Base-by-base conservation (phyloP, 2,113 vertebrate genomes). In the Craseonycteris thonglongyai region DNA sequence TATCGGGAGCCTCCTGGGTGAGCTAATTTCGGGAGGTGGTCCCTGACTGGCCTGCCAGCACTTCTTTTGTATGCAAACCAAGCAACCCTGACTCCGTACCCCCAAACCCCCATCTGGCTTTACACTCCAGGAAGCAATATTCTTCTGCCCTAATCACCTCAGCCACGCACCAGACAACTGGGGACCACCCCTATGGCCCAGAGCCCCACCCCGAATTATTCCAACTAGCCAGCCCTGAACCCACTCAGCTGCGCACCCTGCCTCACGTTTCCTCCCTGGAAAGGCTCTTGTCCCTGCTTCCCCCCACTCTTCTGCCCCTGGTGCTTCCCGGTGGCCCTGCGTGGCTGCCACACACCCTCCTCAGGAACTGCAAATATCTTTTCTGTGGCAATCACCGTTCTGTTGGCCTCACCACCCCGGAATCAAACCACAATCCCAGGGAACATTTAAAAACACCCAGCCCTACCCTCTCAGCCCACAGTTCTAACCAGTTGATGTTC, bases 311-410 rank as follows among this genome's bases (percentile, higher is more conserved):
- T n/a, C 40, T n/a, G 58, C 58, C 38, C 42, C n/a, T 4, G 3
- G 7, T 15, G 24, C 22, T 30, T 28, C 40, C 35, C 35, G 4
- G 0, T 9, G 30, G 68, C 58, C 49, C 61, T 28, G 30, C 3
- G 0, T 26, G 16, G 40, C 40, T 4, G 30, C 35, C 42, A 1
- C 4, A 5, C 18, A 14, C 49, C 6, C 3, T 54, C 14, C 49
- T 59, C 68, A 16, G 68, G 30, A 35, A 10, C 35, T 40, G 10
- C 5, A 38, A n/a, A 26, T 5, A 0, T 12, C 33, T 58, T 75
- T 9, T 26, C 35, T 0, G 21, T 11, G 7, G 24, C 33, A 56
- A 19, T 21, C 9, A 24, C 1, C 16, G 28, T 21, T 24, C 56
- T 51, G 14, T 24, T 40, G n/a, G 18, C 13, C 59, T 72, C 33